Conservation (phyloP, 2,113 vertebrate genomes). For the pig (Sus scrofa) region T2T-Sscrofa CM000814.6:112274001-112274500, state of each 20-base stretch:
- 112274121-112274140: slow-evolving; percentile 11
- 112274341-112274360: not conserved
- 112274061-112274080: not conserved
- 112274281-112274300: not conserved
- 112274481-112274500: not conserved
- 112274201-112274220: not conserved
- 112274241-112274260: not conserved
- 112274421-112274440: not conserved
- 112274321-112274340: not conserved
- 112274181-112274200: slow-evolving; percentile 37
- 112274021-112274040: not conserved
- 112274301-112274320: not conserved
- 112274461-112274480: not conserved
- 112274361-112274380: not conserved
- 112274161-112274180: not conserved
- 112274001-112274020: not conserved
- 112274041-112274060: not conserved
- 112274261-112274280: not conserved
- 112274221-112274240: not conserved
- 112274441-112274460: not conserved
- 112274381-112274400: not conserved
- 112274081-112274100: not conserved
- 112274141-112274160: not conserved
- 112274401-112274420: no score
- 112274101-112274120: not conserved